These are phyloP conservation scores for Fratercula arctica DNA, from an alignment of 2,797 vertebrate species.

Conservation along the genomic window DNA sequence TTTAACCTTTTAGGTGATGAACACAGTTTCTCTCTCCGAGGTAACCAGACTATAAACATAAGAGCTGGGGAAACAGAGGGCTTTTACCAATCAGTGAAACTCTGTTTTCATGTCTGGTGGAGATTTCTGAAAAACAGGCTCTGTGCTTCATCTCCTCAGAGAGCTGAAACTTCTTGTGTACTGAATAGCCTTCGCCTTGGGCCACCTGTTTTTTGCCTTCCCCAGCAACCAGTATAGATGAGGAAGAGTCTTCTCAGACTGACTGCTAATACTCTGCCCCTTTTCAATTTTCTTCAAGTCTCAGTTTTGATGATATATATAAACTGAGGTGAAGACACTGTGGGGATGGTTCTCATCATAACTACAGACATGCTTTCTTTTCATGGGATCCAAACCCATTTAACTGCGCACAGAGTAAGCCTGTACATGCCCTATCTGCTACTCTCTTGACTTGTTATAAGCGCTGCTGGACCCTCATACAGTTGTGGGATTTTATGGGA, in stretches of 20 bases:
- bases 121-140: not conserved
- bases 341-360: not conserved
- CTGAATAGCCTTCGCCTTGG: not conserved
- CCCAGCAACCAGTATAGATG: not conserved
- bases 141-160: not conserved
- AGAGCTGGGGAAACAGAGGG: not conserved
- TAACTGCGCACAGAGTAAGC: not conserved
- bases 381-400: not conserved
- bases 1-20: not conserved
- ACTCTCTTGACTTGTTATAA: not conserved
- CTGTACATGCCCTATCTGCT: not conserved
- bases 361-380: not conserved
- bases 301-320: not conserved
- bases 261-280: not conserved
- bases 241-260: not conserved
- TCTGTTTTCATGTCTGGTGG: not conserved
- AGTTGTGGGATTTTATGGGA: not conserved
- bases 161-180: not conserved
- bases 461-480: not conserved
- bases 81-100: not conserved
- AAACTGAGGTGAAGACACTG: not conserved
- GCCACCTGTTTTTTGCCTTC: not conserved
- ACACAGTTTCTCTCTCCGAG: not conserved
- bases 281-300: not conserved
- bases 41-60: not conserved